These are phyloP conservation scores for Eugnorisma glareosa DNA, from an alignment of 2,888 invertebrate species.

Conservation along the genomic window DNA sequence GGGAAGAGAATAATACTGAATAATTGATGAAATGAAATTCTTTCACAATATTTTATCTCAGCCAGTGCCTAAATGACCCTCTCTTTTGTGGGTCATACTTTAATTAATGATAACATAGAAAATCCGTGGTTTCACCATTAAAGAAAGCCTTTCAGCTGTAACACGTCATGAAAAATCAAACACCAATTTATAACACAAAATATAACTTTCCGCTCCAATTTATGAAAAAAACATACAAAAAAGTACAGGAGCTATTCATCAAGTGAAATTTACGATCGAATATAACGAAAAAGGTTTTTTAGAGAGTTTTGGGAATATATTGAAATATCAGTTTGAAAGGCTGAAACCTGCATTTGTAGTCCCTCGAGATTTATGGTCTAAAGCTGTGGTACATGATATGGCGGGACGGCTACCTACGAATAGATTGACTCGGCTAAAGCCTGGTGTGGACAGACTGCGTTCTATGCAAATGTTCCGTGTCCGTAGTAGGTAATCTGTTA, in stretches of 20 bases:
- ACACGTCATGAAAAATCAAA: conserved; percentile 37
- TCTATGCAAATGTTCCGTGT: background rate
- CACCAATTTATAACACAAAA: conserved; percentile 22
- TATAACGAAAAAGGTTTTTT: conserved; percentile 32
- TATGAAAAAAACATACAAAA: conserved; percentile 33
- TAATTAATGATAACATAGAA: conserved; percentile 9
- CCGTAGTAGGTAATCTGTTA: background rate
- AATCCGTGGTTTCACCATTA: background rate
- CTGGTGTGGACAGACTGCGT: background rate
- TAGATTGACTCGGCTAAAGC: background rate
- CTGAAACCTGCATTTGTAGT: conserved; percentile 30
- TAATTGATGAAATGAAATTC: background rate
- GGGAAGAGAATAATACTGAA: background rate
- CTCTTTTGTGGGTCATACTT: background rate
- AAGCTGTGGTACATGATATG: conserved; percentile 8
- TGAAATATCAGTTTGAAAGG: conserved; percentile 45
- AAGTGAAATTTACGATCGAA: conserved; percentile 44
- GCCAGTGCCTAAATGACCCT: background rate
- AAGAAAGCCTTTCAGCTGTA: background rate
- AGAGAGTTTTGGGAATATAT: conserved; percentile 39
- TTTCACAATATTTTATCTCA: background rate
- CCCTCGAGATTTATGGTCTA: conserved; percentile 46
- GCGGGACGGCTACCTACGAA: background rate
- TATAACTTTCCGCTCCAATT: conserved; percentile 14
- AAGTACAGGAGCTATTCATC: conserved; percentile 53